A percentile compares a stretch with the other conserved stretches of the same genome.
Evolutionary conservation across 2,888 invertebrate species (phyloP).

Genomic region (Bibio marci): DNA sequence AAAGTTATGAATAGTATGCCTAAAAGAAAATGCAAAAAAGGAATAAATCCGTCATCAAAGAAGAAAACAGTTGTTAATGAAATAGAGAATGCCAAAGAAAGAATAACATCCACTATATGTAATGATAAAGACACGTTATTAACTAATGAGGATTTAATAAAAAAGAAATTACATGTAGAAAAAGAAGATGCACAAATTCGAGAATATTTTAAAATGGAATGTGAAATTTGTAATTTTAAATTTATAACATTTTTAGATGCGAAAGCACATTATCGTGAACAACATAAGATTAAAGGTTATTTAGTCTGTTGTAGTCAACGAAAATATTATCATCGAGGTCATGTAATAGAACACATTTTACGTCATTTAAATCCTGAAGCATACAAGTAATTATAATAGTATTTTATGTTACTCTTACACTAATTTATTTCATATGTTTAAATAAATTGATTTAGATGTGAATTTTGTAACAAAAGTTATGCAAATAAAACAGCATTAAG

Average conservation of each 20-base stretch:
- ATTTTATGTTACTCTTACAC: too few relatives aligned
- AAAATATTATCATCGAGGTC: slow-evolving; percentile 23
- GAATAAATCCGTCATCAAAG: too few relatives aligned
- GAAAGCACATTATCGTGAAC: slow-evolving; percentile 20
- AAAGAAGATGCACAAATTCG: slow-evolving; percentile 19
- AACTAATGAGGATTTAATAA: too few relatives aligned
- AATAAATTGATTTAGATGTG: slow-evolving; percentile 3
- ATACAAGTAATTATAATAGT: slow-evolving; percentile 20
- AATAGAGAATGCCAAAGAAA: too few relatives aligned
- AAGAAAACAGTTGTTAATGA: too few relatives aligned
- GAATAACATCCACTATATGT: too few relatives aligned
- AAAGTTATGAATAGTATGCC: too few relatives aligned
- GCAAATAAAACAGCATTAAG: slow-evolving; percentile 26
- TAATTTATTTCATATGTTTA: too few relatives aligned
- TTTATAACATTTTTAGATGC: slow-evolving; percentile 20
- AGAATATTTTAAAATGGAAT: slow-evolving; percentile 21
- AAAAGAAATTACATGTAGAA: too few relatives aligned
- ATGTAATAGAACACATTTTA: slow-evolving; percentile 25
- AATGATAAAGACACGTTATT: too few relatives aligned
- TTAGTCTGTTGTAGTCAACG: slow-evolving; percentile 22
- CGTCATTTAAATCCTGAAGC: slow-evolving; percentile 25
- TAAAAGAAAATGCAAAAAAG: too few relatives aligned
- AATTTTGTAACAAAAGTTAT: slow-evolving; percentile 11
- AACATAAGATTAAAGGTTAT: slow-evolving; percentile 21
- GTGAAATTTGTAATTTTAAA: slow-evolving; percentile 19